Base-by-base conservation (phyloP, 2,113 vertebrate genomes). In the Malurus elegans region DNA sequence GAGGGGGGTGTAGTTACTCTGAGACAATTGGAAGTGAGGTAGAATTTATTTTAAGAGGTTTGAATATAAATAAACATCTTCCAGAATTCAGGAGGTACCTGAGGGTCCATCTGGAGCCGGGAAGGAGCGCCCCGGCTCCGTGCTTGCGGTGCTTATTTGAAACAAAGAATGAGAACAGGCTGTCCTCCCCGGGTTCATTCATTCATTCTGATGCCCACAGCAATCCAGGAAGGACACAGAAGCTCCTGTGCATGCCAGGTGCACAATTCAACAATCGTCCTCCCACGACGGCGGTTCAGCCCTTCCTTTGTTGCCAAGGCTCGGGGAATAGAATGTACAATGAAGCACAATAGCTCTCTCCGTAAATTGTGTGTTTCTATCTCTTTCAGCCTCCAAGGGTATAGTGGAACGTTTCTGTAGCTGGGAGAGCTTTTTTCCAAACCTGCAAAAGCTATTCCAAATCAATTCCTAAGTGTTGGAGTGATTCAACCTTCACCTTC, bases 401-500 rank as follows among this genome's bases (percentile, higher is more conserved):
- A 29, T 76, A 60, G 56, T 56, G 1, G 70, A 96, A 92, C 64
- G 24, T 88, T 83, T 83, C 75, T 78, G 79, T 71, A 51, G 67
- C 85, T 54, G 24, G n/a, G 54, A 87, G 93, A 69, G 45, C 2
- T 71, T 93, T 73, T 94, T 95, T 93, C 90, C 87, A 93, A 91
- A 95, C 54, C 66, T 75, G 45, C 34, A 70, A 93, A 70, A 95
- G 81, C 79, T 94, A 83, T 91, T 96, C 90, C 67, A 45, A 90
- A 67, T 54, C 74, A 83, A 70, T 97, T 82, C 74, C 54, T 60
- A 76, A 93, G 92, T 74, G 90, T 94, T 94, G 62, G 85, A 88
- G 94, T 96, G 92, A 96, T 93, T 96, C 95, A 96, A 51, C 93
- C 95, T 85, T 96, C 94, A 93, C 93, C 92, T 95, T 89, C 89